Percentiles rank a stretch among this genome's conserved stretches.
phyloP scores from a whole-genome alignment of 2,797 vertebrate genomes.

The Cygnus olor region DNA sequence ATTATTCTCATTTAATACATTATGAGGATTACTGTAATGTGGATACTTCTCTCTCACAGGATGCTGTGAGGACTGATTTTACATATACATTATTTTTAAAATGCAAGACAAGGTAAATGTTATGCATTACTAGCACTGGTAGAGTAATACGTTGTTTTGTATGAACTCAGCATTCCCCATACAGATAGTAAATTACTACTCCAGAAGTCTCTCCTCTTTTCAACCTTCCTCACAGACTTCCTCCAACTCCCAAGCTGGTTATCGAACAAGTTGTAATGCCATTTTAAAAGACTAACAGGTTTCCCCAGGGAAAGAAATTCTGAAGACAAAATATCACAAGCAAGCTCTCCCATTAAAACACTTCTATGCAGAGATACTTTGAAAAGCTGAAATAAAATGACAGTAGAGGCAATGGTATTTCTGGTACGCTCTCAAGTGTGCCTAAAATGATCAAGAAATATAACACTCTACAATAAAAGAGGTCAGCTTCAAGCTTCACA shows the following conservation, averaged over 20 bases:
- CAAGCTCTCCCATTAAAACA: constrained; percentile 3
- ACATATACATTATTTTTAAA: neutral
- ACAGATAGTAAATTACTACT: constrained; percentile 10
- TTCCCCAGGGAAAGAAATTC: constrained; percentile 11
- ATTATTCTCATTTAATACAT: constrained; percentile 6
- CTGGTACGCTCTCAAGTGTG: neutral
- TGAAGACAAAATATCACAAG: constrained; percentile 31
- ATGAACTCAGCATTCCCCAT: constrained; percentile 15
- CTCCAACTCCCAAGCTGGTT: constrained; percentile 17
- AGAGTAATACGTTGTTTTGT: neutral
- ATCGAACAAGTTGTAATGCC: constrained; percentile 27
- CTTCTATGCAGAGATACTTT: neutral
- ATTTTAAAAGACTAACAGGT: constrained; percentile 46
- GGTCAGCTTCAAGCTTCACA: neutral
- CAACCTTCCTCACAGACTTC: neutral
- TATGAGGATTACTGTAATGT: neutral
- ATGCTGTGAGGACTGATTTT: constrained; percentile 4
- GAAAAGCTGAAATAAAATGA: neutral
- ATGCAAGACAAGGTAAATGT: constrained; percentile 33
- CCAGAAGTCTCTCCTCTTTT: constrained; percentile 26
- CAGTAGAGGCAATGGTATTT: neutral
- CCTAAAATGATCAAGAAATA: neutral
- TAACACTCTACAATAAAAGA: neutral
- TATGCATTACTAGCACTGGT: constrained; percentile 23
- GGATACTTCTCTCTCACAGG: constrained; percentile 27